phyloP scores from a whole-genome alignment of 2,888 invertebrate genomes.

The Cerastis leucographa region DNA sequence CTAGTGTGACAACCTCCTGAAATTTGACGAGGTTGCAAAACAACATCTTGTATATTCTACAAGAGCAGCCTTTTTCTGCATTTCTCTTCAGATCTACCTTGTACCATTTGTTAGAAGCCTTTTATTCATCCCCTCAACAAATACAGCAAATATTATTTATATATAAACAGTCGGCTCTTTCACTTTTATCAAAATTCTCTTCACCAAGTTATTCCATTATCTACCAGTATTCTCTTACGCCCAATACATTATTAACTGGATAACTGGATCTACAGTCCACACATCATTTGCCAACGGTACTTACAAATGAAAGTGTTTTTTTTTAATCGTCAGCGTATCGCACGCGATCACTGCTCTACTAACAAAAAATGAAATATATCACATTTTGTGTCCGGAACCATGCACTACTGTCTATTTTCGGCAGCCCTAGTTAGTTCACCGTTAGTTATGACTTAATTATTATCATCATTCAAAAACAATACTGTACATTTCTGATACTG shows the following conservation, averaged over 20 bases:
- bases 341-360: conserved; percentile 65
- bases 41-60: too few relatives aligned
- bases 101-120: not conserved
- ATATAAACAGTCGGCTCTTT: not conserved
- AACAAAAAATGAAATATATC: conserved; percentile 52
- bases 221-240: not conserved
- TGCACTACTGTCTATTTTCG: conserved; percentile 33
- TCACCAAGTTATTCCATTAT: not conserved
- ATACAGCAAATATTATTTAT: not conserved
- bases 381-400: conserved; percentile 61
- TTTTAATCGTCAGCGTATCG: conserved; percentile 52
- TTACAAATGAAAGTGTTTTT: conserved; percentile 72
- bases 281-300: conserved; percentile 60
- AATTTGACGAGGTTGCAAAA: too few relatives aligned
- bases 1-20: too few relatives aligned
- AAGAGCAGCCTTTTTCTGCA: too few relatives aligned
- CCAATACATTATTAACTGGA: not conserved
- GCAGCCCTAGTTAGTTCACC: conserved; percentile 32
- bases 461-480: not conserved
- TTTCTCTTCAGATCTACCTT: not conserved
- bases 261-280: not conserved
- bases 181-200: not conserved
- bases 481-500: not conserved
- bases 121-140: not conserved
- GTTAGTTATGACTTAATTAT: not conserved